phyloP scores from a whole-genome alignment of 2,888 invertebrate genomes.

The Stenolophus ochropezus region DNA sequence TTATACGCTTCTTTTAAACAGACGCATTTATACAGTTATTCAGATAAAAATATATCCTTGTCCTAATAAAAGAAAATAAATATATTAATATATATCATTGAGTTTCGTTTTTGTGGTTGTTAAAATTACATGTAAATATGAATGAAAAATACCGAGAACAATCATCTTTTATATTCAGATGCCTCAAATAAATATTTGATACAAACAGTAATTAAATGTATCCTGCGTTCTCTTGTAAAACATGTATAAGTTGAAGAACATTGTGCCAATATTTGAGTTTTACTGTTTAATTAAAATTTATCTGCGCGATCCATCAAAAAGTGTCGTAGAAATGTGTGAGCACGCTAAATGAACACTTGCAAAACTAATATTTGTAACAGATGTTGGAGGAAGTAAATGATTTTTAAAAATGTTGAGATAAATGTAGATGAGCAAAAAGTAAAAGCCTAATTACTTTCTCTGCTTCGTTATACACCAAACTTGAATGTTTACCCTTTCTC shows the following conservation, averaged over 20 bases:
- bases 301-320: slow-evolving; percentile 1
- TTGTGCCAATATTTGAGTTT: not conserved
- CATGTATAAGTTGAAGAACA: not conserved
- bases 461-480: not conserved
- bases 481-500: not conserved
- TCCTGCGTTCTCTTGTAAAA: not conserved
- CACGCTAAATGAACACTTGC: not conserved
- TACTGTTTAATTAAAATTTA: slow-evolving; percentile 8
- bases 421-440: not conserved
- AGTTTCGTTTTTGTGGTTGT: not conserved
- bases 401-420: not conserved
- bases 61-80: no score
- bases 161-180: not conserved
- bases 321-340: not conserved
- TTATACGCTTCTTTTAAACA: no score
- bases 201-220: not conserved
- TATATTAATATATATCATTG: no score
- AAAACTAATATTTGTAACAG: slow-evolving; percentile 21
- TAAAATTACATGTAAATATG: not conserved
- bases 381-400: slow-evolving; percentile 1
- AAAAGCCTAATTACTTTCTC: not conserved
- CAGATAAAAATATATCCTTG: no score
- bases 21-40: no score
- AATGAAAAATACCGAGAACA: not conserved
- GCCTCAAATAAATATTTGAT: not conserved